Conservation (phyloP, 1,140 invertebrate genomes). For the Calephelis virginiensis region DNA sequence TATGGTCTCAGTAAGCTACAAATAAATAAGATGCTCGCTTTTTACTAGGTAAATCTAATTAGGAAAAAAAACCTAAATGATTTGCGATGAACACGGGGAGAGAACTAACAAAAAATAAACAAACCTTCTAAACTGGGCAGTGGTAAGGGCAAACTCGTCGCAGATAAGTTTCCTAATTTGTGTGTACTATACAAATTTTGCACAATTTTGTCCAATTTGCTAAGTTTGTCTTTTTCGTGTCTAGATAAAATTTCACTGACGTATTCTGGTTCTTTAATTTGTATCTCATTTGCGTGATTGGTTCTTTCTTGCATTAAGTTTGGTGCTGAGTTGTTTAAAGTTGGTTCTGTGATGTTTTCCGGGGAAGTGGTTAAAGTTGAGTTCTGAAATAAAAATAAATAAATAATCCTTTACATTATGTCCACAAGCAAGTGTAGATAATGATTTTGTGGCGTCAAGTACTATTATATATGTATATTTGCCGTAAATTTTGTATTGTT, state of each 20-base stretch:
- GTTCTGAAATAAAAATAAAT: slow-evolving; percentile 38
- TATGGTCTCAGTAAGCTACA: no score
- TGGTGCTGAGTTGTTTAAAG: slow-evolving; percentile 23
- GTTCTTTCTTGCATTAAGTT: slow-evolving; percentile 41
- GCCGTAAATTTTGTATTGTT: no score
- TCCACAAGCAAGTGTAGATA: no score
- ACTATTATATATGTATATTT: no score
- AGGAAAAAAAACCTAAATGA: no score
- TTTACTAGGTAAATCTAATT: no score
- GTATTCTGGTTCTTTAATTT: slow-evolving; percentile 31
- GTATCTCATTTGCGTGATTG: slow-evolving; percentile 22
- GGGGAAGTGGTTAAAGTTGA: slow-evolving; percentile 36
- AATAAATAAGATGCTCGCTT: no score
- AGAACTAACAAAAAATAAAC: neutral
- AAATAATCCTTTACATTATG: no score
- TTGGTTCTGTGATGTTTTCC: slow-evolving; percentile 38
- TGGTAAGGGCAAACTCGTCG: slow-evolving; percentile 24
- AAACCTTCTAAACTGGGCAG: slow-evolving; percentile 42
- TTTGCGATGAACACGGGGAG: no score
- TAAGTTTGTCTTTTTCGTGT: slow-evolving; percentile 58
- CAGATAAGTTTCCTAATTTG: slow-evolving; percentile 46
- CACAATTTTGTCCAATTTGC: slow-evolving; percentile 68
- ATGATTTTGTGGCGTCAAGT: no score
- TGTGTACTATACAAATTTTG: slow-evolving; percentile 68
- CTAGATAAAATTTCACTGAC: slow-evolving; percentile 25